phyloP scores from a whole-genome alignment of 1,140 invertebrate species.

The Kradibia gibbosae region DNA sequence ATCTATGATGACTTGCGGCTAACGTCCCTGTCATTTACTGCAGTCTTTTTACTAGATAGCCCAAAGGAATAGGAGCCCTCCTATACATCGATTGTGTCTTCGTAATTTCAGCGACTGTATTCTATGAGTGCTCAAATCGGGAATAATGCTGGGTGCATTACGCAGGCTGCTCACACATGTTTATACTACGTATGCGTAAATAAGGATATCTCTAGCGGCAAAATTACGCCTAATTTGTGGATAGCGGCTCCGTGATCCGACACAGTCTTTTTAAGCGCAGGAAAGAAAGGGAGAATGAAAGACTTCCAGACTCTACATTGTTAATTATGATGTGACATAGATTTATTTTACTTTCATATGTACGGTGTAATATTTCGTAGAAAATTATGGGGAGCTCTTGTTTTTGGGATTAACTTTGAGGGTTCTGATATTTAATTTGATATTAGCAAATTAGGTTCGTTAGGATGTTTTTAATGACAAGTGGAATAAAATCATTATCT shows the following conservation, averaged over 20 bases:
- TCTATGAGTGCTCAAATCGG: not conserved
- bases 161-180: not conserved
- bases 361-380: too few relatives aligned
- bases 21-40: constrained; percentile 18
- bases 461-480: too few relatives aligned
- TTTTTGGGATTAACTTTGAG: too few relatives aligned
- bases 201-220: not conserved
- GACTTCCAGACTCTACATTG: not conserved
- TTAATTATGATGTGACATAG: not conserved
- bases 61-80: not conserved
- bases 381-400: too few relatives aligned
- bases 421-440: too few relatives aligned
- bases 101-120: not conserved
- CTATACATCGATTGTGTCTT: not conserved
- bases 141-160: not conserved
- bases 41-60: not conserved
- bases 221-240: constrained; percentile 5
- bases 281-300: not conserved
- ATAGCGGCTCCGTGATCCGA: not conserved
- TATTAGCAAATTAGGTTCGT: too few relatives aligned
- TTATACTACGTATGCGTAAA: not conserved
- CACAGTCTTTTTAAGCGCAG: not conserved
- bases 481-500: too few relatives aligned
- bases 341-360: not conserved
- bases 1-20: constrained; percentile 17